Evolutionary conservation across 92 coral and sea anemone species (phyloP), one percentile per base, ranked within the genome.

Genomic region (Micromussa lordhowensis): DNA sequence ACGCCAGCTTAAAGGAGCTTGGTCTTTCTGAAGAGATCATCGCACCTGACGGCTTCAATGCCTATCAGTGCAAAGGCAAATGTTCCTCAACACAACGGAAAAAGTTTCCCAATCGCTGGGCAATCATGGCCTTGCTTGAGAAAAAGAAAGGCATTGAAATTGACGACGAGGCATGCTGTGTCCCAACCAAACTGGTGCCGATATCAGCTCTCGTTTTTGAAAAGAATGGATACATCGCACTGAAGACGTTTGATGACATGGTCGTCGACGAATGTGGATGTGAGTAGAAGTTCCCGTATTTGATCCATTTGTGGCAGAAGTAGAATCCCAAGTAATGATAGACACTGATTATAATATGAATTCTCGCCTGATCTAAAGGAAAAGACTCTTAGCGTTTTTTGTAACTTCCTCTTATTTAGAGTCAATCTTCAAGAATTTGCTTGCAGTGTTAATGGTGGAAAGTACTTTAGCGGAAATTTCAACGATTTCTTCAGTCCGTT

Each of bases 191-290:
- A 29, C 83, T 86, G 64, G 55, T 22, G 76, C 72, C 83, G 35
- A 48, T 77, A 2, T 18, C 19, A 32, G 6, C 13, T 44, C 51
- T 85, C 29, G 18, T 85, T 59, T 24, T 29, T 22, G 58, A 72
- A 1, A 38, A 24, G 34, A 11, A 51, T 36, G 26, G 55, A 35
- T 18, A 31, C 9, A 28, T 30, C 13, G 24, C 11, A 40, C 18
- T 77, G 24, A 3, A 51, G 18, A 85, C 49, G 4, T 6, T 38
- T 8, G 21, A 29, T 22, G 44, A 64, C 26, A 57, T 77, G 63
- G 54, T 86, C 31, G 89, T 86, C 12, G 75, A 77, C 44, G 66
- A 77, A 29, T 86, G 89, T 68, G 40, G 35, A 44, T 86, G 83
- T 53, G 53, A 86, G 53, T 86, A 49, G 78, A 36, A n/a, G 36